A percentile compares a stretch with the other conserved stretches of the same genome.
phyloP scores from a whole-genome alignment of 2,888 invertebrate species.

The Hypomecis punctinalis region DNA sequence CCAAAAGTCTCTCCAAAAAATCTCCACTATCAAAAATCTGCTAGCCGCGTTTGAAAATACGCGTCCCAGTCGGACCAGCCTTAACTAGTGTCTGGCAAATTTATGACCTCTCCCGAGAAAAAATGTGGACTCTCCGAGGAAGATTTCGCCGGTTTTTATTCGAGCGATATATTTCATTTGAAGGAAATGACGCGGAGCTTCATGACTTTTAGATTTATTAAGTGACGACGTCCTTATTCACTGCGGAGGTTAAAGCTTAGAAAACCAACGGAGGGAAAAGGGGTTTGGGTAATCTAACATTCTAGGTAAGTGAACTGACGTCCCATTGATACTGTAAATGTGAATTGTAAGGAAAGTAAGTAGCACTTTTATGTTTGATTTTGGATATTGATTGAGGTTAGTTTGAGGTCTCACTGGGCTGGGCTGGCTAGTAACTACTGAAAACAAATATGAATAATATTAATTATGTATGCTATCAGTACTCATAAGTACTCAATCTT shows the following conservation, averaged over 20 bases:
- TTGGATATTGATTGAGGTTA: no score
- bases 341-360: no score
- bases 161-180: constrained; percentile 70
- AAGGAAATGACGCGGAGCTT: constrained; percentile 67
- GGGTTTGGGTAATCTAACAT: background rate
- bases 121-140: constrained; percentile 68
- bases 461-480: no score
- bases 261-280: background rate
- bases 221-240: constrained; percentile 26
- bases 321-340: no score
- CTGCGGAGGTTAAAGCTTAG: constrained; percentile 13
- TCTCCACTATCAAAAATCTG: background rate
- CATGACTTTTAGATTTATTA: constrained; percentile 65
- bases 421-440: no score
- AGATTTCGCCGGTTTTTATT: constrained; percentile 71
- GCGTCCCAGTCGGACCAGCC: constrained; percentile 42
- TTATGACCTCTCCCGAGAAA: constrained; percentile 64
- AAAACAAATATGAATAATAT: no score
- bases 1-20: no score
- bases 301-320: no score
- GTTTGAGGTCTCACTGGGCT: no score
- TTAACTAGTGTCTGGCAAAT: constrained; percentile 59
- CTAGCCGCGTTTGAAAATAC: constrained; percentile 27
- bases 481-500: no score
- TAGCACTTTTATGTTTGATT: no score